These are phyloP conservation scores for Eilema sororculum DNA, from an alignment of 2,888 invertebrate genomes.

Conservation along the genomic window DNA sequence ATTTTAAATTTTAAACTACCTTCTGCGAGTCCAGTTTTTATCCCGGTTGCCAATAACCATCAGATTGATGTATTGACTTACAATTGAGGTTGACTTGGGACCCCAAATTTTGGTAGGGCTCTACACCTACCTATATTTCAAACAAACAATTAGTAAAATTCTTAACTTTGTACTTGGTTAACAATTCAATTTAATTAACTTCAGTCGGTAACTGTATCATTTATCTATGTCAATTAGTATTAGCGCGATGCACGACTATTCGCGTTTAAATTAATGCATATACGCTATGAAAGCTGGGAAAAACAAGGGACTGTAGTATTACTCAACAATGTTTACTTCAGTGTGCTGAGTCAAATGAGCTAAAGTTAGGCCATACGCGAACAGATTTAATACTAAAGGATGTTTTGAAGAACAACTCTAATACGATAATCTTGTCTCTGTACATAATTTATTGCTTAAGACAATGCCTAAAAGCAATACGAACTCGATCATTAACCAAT, in stretches of 20 bases:
- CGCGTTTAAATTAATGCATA: constrained; percentile 67
- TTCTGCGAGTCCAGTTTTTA: background rate
- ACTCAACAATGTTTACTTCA: constrained; percentile 70
- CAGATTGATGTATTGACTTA: too few relatives aligned
- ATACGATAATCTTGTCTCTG: constrained; percentile 42
- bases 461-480: background rate
- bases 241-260: constrained; percentile 63
- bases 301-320: constrained; percentile 59
- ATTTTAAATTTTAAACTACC: background rate
- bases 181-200: constrained; percentile 48
- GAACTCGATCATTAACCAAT: background rate
- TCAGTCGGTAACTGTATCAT: constrained; percentile 57
- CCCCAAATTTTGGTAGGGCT: background rate
- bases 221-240: constrained; percentile 77
- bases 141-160: background rate
- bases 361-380: constrained; percentile 59
- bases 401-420: constrained; percentile 42
- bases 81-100: background rate
- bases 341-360: constrained; percentile 63
- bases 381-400: constrained; percentile 49
- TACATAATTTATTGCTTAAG: constrained; percentile 34
- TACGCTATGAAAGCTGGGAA: constrained; percentile 63
- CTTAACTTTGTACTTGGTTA: constrained; percentile 29
- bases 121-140: background rate
- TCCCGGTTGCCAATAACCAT: background rate